Percentiles rank a stretch among this genome's conserved stretches.
These are phyloP conservation scores for Speoplatyrhinus poulsoni DNA, from an alignment of 2,113 vertebrate genomes.

Conservation along the genomic window DNA sequence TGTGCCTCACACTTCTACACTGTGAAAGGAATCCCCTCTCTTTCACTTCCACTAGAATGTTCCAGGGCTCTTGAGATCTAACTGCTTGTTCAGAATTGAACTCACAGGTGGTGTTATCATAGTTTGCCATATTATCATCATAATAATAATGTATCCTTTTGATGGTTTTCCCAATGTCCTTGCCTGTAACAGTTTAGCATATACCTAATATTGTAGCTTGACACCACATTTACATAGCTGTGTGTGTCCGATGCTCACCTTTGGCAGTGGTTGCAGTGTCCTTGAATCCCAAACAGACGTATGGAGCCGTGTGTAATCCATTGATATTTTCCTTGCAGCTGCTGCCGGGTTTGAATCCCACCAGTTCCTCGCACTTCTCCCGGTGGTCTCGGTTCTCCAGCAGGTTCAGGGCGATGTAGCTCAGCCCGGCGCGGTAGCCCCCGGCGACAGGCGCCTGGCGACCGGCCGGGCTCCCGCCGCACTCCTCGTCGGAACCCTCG, in stretches of 20 bases:
- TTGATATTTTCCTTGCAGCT: constrained; percentile 84
- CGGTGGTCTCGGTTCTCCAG: constrained; percentile 74
- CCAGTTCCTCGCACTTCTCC: constrained; percentile 72
- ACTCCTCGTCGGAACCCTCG: constrained; percentile 81
- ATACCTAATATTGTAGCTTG: neutral
- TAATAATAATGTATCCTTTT: neutral
- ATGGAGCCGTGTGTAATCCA: constrained; percentile 80
- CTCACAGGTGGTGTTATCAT: neutral
- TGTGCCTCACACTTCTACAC: neutral
- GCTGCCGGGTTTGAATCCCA: constrained; percentile 74
- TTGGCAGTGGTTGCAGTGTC: constrained; percentile 87
- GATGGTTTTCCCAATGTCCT: too few species aligned
- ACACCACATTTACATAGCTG: neutral
- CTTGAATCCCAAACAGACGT: constrained; percentile 92
- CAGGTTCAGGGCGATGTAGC: constrained; percentile 93
- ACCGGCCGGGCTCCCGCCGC: constrained; percentile 82
- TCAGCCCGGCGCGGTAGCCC: constrained; percentile 90
- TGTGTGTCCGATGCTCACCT: constrained; percentile 79
- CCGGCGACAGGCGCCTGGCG: constrained; percentile 80
- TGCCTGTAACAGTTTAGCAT: too few species aligned
- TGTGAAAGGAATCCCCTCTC: neutral
- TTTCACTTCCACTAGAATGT: neutral
- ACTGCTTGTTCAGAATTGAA: neutral
- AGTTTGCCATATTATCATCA: neutral
- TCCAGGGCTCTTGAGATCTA: neutral